Evolutionary conservation across 2,797 vertebrate genomes (phyloP).

Genomic region (Anguilla megastoma): DNA sequence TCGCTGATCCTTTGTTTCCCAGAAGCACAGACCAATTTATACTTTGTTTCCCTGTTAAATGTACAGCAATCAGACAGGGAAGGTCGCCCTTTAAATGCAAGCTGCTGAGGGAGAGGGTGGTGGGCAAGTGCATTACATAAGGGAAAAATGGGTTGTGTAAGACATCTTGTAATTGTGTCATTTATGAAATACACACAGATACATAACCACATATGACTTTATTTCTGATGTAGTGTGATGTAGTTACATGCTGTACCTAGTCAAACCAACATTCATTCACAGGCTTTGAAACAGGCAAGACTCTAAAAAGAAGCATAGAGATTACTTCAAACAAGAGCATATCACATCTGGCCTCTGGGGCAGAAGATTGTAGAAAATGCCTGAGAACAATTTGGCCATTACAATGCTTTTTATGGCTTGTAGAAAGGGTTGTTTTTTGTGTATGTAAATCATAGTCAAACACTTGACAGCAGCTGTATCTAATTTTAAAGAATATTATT

Average conservation of each 20-base stretch:
- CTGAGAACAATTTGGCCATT: not conserved
- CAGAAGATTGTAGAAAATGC: not conserved
- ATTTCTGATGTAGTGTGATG: not conserved
- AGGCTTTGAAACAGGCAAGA: not conserved
- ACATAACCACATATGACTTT: constrained; percentile 23
- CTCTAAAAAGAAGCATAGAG: not conserved
- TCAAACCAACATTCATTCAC: not conserved
- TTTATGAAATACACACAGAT: not conserved
- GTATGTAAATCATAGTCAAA: not conserved
- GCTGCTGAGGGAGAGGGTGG: not conserved
- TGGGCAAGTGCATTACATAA: not conserved
- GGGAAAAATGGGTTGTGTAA: not conserved
- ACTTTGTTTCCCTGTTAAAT: constrained; percentile 32
- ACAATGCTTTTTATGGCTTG: not conserved
- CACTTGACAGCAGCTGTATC: not conserved
- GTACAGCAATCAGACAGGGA: not conserved
- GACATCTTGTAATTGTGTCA: constrained; percentile 24
- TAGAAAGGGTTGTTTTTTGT: not conserved
- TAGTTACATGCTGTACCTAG: not conserved
- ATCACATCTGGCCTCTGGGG: not conserved
- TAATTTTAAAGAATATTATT: not conserved
- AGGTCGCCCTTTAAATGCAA: not conserved
- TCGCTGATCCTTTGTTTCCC: constrained; percentile 21
- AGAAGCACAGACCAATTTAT: constrained; percentile 34
- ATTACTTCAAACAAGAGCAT: not conserved